Conservation (phyloP, 2,113 vertebrate species). For the Sylvilagus bachmani region DNA sequence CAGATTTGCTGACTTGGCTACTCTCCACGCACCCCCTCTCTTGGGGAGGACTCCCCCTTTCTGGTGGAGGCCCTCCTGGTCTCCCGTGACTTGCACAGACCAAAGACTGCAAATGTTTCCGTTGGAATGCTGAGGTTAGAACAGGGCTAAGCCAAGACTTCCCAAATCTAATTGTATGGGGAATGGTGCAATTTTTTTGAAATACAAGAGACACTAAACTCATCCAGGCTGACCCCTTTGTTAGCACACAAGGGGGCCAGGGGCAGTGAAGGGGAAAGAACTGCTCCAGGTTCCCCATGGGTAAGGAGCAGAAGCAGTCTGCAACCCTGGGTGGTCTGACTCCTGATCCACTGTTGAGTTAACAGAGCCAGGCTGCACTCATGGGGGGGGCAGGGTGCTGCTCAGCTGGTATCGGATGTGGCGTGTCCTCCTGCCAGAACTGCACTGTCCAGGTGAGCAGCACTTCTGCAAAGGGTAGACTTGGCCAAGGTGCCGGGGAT, state of each 20-base stretch:
- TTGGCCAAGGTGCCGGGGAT: neutral
- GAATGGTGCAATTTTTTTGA: neutral
- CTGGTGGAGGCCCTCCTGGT: neutral
- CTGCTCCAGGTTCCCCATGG: fast-evolving
- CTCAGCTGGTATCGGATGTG: neutral
- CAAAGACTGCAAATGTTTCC: neutral
- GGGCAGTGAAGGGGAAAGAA: neutral
- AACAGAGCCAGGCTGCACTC: neutral
- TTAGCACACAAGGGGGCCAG: neutral
- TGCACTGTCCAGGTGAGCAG: fast-evolving
- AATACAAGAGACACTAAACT: neutral
- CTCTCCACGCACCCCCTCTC: neutral
- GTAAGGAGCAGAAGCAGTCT: neutral
- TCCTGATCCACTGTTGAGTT: neutral
- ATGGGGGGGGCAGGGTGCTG: neutral
- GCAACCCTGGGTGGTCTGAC: neutral
- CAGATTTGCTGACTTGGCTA: neutral
- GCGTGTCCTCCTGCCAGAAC: too few relatives aligned
- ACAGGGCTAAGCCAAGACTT: neutral
- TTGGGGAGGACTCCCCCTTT: neutral
- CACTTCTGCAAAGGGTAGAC: neutral
- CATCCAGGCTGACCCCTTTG: neutral
- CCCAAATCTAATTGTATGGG: neutral
- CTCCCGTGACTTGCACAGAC: neutral
- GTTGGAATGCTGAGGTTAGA: neutral